Evolutionary conservation across 2,113 vertebrate genomes (phyloP).

Genomic region (Amblyornis subalaris): DNA sequence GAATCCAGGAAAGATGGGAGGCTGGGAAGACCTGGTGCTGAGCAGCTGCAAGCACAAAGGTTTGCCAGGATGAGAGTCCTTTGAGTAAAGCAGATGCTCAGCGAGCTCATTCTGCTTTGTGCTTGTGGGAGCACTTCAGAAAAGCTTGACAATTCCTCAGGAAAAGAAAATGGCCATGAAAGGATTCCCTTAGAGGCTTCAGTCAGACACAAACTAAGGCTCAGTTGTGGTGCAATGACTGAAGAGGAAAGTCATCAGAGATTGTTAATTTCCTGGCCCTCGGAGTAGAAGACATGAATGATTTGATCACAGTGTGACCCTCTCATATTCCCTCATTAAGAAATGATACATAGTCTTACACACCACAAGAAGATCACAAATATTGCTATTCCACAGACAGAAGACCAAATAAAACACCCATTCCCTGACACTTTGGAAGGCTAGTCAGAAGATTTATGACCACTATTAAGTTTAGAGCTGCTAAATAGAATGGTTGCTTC

Average conservation of each 20-base stretch:
- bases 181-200: not conserved
- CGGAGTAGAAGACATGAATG: not conserved
- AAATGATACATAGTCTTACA: not conserved
- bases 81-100: not conserved
- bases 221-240: not conserved
- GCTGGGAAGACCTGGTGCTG: not conserved
- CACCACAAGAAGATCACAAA: not conserved
- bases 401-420: slow-evolving; percentile 2
- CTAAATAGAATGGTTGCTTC: not conserved
- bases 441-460: not conserved
- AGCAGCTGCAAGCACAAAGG: not conserved
- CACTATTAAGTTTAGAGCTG: not conserved
- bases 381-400: not conserved
- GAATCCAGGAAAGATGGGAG: not conserved
- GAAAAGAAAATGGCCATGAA: not conserved
- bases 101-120: not conserved
- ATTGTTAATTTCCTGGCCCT: not conserved
- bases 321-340: slow-evolving; percentile 16
- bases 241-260: not conserved
- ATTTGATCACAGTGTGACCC: not conserved
- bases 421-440: not conserved
- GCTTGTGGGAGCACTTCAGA: not conserved
- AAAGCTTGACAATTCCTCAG: not conserved
- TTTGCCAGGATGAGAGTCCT: not conserved
- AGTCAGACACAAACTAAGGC: not conserved